These are phyloP conservation scores for Tetragnatha montana DNA, from an alignment of 2,888 invertebrate species.

Conservation along the genomic window DNA sequence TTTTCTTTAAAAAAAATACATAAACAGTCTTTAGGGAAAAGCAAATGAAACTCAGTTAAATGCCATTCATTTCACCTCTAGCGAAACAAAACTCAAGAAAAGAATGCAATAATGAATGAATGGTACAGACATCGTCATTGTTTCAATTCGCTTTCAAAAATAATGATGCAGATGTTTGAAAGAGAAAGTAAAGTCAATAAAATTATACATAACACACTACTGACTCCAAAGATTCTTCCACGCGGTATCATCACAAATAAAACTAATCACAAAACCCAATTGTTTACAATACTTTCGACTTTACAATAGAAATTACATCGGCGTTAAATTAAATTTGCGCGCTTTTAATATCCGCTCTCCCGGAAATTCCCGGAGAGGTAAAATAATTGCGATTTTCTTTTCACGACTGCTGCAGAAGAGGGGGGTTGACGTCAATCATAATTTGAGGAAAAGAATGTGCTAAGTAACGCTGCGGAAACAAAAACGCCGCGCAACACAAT, in stretches of 20 bases:
- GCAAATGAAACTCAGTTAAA: background rate
- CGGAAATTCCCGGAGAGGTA: background rate
- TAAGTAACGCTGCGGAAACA: conserved; percentile 1
- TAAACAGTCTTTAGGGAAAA: background rate
- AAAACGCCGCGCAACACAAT: background rate
- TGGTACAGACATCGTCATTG: background rate
- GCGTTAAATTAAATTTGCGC: background rate
- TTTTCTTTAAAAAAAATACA: background rate
- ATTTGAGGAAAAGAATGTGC: conserved; percentile 10
- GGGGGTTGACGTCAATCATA: conserved; percentile 16
- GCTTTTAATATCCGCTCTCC: background rate
- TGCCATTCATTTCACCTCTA: background rate
- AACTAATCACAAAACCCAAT: background rate
- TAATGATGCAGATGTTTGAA: conserved; percentile 12
- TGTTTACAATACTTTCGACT: background rate
- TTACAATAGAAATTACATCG: background rate
- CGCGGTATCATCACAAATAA: background rate
- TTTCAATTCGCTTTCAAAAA: conserved; percentile 16
- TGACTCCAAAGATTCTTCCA: conserved; percentile 11
- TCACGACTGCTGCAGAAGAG: background rate
- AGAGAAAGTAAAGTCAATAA: background rate
- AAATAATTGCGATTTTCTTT: conserved; percentile 12
- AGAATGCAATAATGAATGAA: background rate
- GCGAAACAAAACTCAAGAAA: background rate
- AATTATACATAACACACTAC: background rate